Evolutionary conservation across 2,888 invertebrate genomes (phyloP), one percentile per base, ranked within the genome.

Genomic region (Cantharis nigra): DNA sequence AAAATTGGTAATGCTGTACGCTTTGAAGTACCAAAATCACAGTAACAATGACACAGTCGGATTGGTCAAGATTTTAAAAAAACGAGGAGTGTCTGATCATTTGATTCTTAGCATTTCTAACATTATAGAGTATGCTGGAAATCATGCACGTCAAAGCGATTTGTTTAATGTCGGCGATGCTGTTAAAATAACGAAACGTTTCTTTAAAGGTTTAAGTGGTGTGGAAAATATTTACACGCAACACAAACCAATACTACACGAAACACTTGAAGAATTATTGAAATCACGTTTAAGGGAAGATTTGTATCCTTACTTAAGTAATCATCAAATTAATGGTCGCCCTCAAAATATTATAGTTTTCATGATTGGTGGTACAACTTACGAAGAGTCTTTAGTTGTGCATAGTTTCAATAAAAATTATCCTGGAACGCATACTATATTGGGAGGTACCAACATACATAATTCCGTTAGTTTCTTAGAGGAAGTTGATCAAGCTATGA

Each of bases 171-270:
- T 93, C 73, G 94, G 95, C 86, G 91, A 92, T 76, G 95, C 97
- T 70, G 93, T 94, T 0, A 96, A 98, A 84, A 96, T 98, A 83
- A 98, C 98, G 0, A 97, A 98, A 88, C 91, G 95, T 87, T 93
- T 94, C 84, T 96, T 93, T 86, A 98, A 95, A 92, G 96, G 96
- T 16, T 90, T 97, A 18, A 96, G 95, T 89, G 99, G 98, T 1
- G 98, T 99, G 0, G 99, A 99, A 87, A 99, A 99, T 89, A 97
- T 99, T 79, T 99, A 98, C 89, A 99, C 99, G 0, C 99, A 99
- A 86, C 99, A 99, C 89, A 94, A 94, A n/a, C 98, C 99, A 0
- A 90, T 97, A 23, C 89, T 99, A 7, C 94, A 94, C 83, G 96
- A 97, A 86, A 94, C 96, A 0, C 87, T 99, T 0, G 98, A 98